These are phyloP conservation scores for Anarrhichthys ocellatus DNA, from an alignment of 2,113 vertebrate species.

Conservation along the genomic window DNA sequence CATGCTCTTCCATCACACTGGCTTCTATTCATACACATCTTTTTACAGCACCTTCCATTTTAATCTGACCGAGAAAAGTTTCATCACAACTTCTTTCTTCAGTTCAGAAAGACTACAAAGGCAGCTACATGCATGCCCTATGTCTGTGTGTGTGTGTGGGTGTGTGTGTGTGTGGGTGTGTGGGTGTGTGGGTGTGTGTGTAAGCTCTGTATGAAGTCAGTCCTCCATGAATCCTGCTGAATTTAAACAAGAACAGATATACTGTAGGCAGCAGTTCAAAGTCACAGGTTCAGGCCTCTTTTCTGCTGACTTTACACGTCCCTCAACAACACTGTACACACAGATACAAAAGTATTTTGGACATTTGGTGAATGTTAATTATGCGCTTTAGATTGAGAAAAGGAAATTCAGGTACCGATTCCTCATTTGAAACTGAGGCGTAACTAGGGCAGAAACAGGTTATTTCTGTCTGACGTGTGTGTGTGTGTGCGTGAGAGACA, in stretches of 20 bases:
- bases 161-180: background rate
- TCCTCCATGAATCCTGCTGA: background rate
- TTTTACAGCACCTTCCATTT: background rate
- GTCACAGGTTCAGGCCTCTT: background rate
- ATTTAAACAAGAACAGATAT: background rate
- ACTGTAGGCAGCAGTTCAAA: background rate
- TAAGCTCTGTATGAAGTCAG: background rate
- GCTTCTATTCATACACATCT: background rate
- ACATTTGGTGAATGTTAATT: background rate
- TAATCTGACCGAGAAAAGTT: conserved; percentile 12
- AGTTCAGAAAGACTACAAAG: conserved; percentile 1
- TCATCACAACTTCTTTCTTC: conserved; percentile 22
- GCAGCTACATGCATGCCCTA: background rate
- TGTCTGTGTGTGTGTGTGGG: background rate
- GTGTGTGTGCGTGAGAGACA: conserved; percentile 5
- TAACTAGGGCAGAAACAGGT: conserved; percentile 26
- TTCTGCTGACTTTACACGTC: background rate
- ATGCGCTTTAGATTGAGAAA: background rate
- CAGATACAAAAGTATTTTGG: background rate
- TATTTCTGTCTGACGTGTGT: conserved; percentile 40
- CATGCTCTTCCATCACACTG: background rate
- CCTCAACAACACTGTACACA: background rate
- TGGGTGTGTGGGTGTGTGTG: background rate
- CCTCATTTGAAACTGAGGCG: background rate
- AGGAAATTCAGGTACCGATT: background rate